These are phyloP conservation scores for Charina bottae DNA, from an alignment of 2,113 vertebrate genomes.

Conservation along the genomic window DNA sequence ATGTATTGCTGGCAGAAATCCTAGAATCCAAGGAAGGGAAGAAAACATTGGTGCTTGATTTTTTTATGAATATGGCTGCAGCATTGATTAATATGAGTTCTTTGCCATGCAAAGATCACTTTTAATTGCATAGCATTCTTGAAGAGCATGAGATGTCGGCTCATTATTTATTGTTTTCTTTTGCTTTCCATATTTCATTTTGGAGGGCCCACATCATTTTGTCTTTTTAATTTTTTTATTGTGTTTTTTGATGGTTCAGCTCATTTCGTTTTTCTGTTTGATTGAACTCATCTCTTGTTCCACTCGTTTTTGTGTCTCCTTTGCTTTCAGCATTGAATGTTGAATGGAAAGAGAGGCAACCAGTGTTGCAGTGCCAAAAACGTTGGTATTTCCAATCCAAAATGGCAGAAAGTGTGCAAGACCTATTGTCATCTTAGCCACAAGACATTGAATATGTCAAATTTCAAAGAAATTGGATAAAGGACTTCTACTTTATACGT, in stretches of 20 bases:
- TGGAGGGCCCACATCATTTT: background rate
- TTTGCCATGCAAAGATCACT: background rate
- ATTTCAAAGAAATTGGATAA: background rate
- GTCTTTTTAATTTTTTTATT: background rate
- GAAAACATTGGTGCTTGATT: background rate
- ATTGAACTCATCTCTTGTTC: background rate
- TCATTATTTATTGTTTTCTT: background rate
- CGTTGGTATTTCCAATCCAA: background rate
- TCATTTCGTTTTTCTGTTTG: background rate
- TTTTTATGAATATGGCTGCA: background rate
- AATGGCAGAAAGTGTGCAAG: background rate
- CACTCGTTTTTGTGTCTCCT: background rate
- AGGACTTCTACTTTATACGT: background rate
- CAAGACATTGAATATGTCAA: background rate
- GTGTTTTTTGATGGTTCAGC: background rate
- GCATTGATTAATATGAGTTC: background rate
- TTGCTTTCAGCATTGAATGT: background rate
- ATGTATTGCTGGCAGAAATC: constrained; percentile 1
- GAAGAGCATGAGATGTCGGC: background rate
- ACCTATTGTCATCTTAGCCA: background rate
- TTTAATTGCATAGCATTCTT: background rate
- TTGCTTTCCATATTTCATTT: background rate
- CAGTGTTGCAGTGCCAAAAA: background rate
- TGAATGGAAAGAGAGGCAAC: background rate
- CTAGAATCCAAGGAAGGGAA: background rate